Percentiles rank a stretch among this genome's conserved stretches.
Evolutionary conservation across 2,797 vertebrate genomes (phyloP).

Genomic region (Lutjanus argentimaculatus): DNA sequence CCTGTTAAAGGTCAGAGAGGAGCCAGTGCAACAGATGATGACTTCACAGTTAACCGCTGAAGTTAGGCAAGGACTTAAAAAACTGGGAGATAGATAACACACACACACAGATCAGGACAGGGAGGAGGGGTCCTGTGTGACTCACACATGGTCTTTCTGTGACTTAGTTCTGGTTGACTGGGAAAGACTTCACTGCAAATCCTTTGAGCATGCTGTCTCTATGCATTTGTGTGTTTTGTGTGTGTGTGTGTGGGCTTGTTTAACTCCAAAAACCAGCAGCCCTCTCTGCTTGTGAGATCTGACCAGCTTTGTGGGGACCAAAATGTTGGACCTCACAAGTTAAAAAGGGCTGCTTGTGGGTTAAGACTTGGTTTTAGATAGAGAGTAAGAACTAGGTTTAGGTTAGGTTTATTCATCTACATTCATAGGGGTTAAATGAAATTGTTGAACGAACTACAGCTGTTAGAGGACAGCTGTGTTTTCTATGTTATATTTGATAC

Average conservation of each 20-base stretch:
- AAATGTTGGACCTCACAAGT: no score
- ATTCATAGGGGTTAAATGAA: no score
- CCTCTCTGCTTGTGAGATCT: no score
- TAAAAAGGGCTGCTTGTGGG: no score
- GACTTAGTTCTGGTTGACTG: slow-evolving; percentile 65
- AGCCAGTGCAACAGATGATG: slow-evolving; percentile 59
- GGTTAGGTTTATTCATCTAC: no score
- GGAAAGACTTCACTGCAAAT: slow-evolving; percentile 54
- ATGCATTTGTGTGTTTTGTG: slow-evolving; percentile 49
- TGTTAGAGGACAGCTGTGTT: no score
- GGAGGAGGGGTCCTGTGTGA: slow-evolving; percentile 50
- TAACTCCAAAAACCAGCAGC: not conserved
- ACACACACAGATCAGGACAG: slow-evolving; percentile 27
- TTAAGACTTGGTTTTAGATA: no score
- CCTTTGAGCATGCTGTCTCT: slow-evolving; percentile 50
- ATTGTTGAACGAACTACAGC: no score
- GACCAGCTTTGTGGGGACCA: no score
- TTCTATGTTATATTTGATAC: no score
- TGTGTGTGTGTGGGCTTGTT: slow-evolving; percentile 22
- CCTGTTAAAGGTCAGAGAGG: slow-evolving; percentile 66
- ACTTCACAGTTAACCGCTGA: slow-evolving; percentile 42
- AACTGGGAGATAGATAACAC: slow-evolving; percentile 18
- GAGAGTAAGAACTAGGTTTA: no score
- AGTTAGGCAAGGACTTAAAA: slow-evolving; percentile 44
- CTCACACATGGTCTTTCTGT: slow-evolving; percentile 68